Base-by-base conservation (phyloP, 2,888 invertebrate species). In the Stratiomys singularior region DNA sequence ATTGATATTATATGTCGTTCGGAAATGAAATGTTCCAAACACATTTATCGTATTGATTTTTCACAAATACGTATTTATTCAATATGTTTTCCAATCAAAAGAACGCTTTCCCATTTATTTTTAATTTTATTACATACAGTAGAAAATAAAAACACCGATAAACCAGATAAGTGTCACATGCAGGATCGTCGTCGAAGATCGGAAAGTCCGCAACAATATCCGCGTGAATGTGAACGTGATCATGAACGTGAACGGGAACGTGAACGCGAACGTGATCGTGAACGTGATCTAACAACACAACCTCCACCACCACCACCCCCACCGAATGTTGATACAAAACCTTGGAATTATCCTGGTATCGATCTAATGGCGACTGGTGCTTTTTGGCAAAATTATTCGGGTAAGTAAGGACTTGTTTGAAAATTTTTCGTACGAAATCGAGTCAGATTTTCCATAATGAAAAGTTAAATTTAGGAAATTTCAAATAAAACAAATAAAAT, bases 321-420 rank as follows among this genome's bases (percentile, higher is more conserved):
- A 80, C 83, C 86, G 56, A 86, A 86, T 79, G 84, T 85, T 64
- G 85, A 84, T 78, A 89, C 89, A 58, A 91, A 91, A 82, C 89
- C 89, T 60, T 93, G 93, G 93, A 91, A 91, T 82, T 93, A 92
- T 87, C 86, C 91, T 46, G 92, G 92, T 76, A 89, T 93, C 81
- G 95, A 95, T 88, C 91, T 95, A 86, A 94, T 96, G 91, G 93
- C 93, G 83, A 93, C 93, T 76, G 94, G 94, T 52, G 95, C 95
- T 60, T 95, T 96, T 88, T 96, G 95, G 95, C 95, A 95, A 86
- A 96, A 95, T 87, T 96, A 96, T 88, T 95, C 95, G 85, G 95
- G 95, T 96, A 86, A 90, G 92, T 86, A 79, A 44, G n/a, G 18
- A 44, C 37, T 37, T 37, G 5, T 5, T 37, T 37, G 9, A 3